These are phyloP conservation scores for Disparrhopalites patrizii DNA, from an alignment of 2,888 invertebrate genomes.

Conservation along the genomic window DNA sequence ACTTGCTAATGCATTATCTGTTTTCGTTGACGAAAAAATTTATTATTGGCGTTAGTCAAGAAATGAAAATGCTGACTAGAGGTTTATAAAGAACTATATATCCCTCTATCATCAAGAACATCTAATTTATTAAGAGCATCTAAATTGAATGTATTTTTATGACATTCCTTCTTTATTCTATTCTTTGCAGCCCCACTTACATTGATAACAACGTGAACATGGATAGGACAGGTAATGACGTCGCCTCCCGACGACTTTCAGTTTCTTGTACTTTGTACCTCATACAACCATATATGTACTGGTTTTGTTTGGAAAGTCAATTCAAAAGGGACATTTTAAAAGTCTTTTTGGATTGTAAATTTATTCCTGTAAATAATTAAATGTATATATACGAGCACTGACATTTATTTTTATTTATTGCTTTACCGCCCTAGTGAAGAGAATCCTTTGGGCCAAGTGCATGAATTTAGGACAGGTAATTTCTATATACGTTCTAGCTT, in stretches of 20 bases:
- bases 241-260: too few relatives aligned
- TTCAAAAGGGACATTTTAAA: not conserved
- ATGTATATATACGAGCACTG: too few relatives aligned
- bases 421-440: slow-evolving; percentile 61
- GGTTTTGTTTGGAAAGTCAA: not conserved
- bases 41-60: too few relatives aligned
- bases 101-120: not conserved
- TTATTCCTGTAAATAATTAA: too few relatives aligned
- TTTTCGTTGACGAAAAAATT: too few relatives aligned
- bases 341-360: not conserved
- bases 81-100: too few relatives aligned
- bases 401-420: too few relatives aligned
- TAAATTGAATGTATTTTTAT: too few relatives aligned
- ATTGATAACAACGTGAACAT: slow-evolving; percentile 78
- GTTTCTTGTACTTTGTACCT: too few relatives aligned
- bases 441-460: slow-evolving; percentile 89
- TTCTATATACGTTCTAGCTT: not conserved
- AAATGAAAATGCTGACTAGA: too few relatives aligned
- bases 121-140: not conserved
- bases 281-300: too few relatives aligned
- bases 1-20: too few relatives aligned
- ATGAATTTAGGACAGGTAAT: slow-evolving; percentile 25
- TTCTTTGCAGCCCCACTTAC: slow-evolving; percentile 65
- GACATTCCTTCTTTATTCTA: not conserved
- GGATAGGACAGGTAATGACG: slow-evolving; percentile 49